phyloP scores from a whole-genome alignment of 1,140 invertebrate genomes.

The Cherax destructor region DNA sequence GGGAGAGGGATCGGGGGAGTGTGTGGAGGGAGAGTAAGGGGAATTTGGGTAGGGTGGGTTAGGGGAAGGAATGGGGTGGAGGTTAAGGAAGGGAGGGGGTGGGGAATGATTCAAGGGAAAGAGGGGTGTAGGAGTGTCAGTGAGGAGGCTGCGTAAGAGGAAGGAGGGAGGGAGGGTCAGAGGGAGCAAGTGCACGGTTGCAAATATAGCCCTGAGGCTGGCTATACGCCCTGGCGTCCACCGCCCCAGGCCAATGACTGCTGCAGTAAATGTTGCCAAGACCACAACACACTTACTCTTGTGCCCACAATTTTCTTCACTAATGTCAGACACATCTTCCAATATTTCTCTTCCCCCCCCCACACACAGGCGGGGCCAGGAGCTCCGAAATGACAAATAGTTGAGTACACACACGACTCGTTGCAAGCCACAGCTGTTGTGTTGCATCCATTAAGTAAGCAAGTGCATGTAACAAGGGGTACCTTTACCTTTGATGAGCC shows the following conservation, averaged over 20 bases:
- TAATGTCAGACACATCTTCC: not conserved
- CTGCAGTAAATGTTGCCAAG: not conserved
- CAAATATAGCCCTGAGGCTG: conserved; percentile 14
- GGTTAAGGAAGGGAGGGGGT: not conserved
- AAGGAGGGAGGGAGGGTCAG: conserved; percentile 6
- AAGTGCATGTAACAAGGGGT: not conserved
- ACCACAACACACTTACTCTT: not conserved
- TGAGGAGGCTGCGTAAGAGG: no score
- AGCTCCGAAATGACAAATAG: no score
- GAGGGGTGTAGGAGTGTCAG: no score
- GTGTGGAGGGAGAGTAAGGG: no score
- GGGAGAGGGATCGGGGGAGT: no score
- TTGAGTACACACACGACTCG: not conserved
- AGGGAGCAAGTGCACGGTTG: conserved; percentile 4
- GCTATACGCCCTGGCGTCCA: conserved; percentile 18
- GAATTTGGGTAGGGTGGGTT: not conserved
- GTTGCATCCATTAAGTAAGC: not conserved
- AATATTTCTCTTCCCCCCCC: no score
- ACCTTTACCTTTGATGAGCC: no score
- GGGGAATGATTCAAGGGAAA: no score
- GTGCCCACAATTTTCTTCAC: not conserved
- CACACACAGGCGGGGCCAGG: not conserved
- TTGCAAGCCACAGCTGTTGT: not conserved
- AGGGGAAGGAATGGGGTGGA: no score
- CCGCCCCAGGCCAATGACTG: conserved; percentile 1